phyloP scores from a whole-genome alignment of 1,140 invertebrate species.

The Drosophila leontia region DNA sequence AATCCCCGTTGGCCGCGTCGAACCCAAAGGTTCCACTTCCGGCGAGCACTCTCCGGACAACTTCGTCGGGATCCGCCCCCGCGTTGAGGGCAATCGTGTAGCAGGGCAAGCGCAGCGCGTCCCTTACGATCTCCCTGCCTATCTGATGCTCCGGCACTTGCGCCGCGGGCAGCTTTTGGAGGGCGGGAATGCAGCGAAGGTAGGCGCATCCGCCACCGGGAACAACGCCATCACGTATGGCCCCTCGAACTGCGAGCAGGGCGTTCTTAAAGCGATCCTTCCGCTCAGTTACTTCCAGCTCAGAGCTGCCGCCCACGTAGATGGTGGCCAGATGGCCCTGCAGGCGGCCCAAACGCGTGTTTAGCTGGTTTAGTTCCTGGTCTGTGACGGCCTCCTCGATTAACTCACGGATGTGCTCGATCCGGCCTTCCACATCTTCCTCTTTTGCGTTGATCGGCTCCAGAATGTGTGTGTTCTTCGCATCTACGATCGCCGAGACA shows the following conservation, averaged over 20 bases:
- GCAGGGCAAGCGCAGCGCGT: slow-evolving; percentile 90
- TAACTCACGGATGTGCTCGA: slow-evolving; percentile 88
- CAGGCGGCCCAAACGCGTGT: slow-evolving; percentile 90
- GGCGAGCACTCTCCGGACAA: slow-evolving; percentile 93
- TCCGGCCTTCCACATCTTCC: slow-evolving; percentile 87
- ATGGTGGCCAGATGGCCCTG: slow-evolving; percentile 88
- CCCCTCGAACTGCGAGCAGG: slow-evolving; percentile 71
- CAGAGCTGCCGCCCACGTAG: slow-evolving; percentile 69
- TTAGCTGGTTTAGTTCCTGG: slow-evolving; percentile 91
- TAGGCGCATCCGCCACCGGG: slow-evolving; percentile 81
- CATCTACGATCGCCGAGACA: slow-evolving; percentile 89
- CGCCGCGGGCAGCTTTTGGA: slow-evolving; percentile 41
- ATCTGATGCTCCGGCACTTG: slow-evolving; percentile 44
- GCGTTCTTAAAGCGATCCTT: slow-evolving; percentile 83
- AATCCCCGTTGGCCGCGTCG: slow-evolving; percentile 94
- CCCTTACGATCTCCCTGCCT: slow-evolving; percentile 89
- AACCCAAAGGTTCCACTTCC: slow-evolving; percentile 91
- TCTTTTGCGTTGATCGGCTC: slow-evolving; percentile 87
- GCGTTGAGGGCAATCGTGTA: slow-evolving; percentile 96
- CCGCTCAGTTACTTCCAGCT: slow-evolving; percentile 79
- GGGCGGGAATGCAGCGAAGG: slow-evolving; percentile 64
- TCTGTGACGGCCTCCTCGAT: slow-evolving; percentile 89
- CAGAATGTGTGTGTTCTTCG: slow-evolving; percentile 85
- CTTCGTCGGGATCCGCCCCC: slow-evolving; percentile 93
- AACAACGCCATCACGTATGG: slow-evolving; percentile 80